A percentile compares a stretch with the other conserved stretches of the same genome.
These are phyloP conservation scores for Danio choprae DNA, from an alignment of 2,797 vertebrate genomes.

Conservation along the genomic window DNA sequence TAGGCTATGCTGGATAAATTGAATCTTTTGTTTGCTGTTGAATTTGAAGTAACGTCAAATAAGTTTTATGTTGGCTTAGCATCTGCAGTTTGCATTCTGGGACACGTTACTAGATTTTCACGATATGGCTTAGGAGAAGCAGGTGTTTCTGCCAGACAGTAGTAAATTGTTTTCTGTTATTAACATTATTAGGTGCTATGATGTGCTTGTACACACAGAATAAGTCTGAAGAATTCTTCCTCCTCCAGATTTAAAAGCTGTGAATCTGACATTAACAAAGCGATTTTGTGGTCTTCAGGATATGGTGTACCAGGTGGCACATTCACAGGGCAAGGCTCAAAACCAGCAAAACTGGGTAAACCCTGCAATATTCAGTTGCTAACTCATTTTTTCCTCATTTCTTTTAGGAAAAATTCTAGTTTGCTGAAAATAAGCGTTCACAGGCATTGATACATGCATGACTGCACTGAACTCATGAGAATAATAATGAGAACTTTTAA, in stretches of 20 bases:
- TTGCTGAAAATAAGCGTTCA: not conserved
- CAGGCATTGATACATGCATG: not conserved
- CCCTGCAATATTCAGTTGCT: not conserved
- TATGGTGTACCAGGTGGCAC: conserved; percentile 25
- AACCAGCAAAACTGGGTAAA: conserved; percentile 64
- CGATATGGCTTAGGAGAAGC: not conserved
- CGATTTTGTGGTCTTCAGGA: conserved; percentile 30
- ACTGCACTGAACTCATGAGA: too few relatives aligned
- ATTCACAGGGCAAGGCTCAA: conserved; percentile 47
- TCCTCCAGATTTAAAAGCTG: not conserved
- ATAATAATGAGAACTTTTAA: not conserved
- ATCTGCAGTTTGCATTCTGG: not conserved
- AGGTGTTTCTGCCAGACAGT: not conserved
- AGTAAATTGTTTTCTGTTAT: not conserved
- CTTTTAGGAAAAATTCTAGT: not conserved
- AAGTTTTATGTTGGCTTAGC: not conserved
- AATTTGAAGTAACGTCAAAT: not conserved
- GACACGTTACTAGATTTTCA: not conserved
- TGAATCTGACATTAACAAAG: conserved; percentile 12
- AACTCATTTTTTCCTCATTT: not conserved
- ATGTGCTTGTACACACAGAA: not conserved
- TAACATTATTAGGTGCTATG: too few relatives aligned
- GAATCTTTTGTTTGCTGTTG: not conserved
- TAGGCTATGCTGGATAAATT: not conserved
- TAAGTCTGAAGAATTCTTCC: not conserved